A percentile compares a stretch with the other conserved stretches of the same genome.
Evolutionary conservation across 2,113 vertebrate species (phyloP).

Genomic region (Siniperca chuatsi): DNA sequence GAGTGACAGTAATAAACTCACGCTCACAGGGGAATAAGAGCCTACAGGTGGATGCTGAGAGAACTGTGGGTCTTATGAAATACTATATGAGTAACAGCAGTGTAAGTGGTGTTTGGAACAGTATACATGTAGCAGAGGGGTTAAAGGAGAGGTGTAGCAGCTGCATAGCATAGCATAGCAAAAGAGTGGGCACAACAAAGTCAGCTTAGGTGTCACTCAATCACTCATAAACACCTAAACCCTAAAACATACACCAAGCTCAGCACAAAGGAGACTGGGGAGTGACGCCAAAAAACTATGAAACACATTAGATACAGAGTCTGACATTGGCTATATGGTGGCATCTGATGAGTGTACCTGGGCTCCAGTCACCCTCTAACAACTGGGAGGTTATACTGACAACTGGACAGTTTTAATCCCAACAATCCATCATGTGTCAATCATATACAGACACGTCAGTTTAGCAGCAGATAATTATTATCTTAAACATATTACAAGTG

Average conservation of each 20-base stretch:
- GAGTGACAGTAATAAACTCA: neutral
- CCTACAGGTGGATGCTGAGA: constrained; percentile 3
- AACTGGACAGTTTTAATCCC: neutral
- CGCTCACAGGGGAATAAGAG: constrained; percentile 3
- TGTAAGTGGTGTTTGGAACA: neutral
- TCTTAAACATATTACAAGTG: constrained; percentile 9
- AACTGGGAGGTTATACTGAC: neutral
- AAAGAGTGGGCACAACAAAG: neutral
- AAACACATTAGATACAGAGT: constrained; percentile 1
- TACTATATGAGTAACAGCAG: neutral
- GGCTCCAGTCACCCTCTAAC: neutral
- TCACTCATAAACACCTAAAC: neutral
- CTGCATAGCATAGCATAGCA: neutral
- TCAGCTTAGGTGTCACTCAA: neutral
- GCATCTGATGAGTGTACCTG: neutral
- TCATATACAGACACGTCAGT: neutral
- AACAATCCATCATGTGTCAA: constrained; percentile 3
- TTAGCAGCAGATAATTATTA: constrained; percentile 9
- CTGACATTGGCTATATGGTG: neutral
- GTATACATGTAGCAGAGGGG: neutral
- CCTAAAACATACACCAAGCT: neutral
- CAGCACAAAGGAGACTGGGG: neutral
- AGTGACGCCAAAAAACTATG: neutral
- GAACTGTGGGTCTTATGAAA: neutral
- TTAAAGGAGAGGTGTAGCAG: neutral